Percentiles rank a stretch among this genome's conserved stretches.
Evolutionary conservation across 2,888 invertebrate species (phyloP).

Genomic region (Diarsia rubi): DNA sequence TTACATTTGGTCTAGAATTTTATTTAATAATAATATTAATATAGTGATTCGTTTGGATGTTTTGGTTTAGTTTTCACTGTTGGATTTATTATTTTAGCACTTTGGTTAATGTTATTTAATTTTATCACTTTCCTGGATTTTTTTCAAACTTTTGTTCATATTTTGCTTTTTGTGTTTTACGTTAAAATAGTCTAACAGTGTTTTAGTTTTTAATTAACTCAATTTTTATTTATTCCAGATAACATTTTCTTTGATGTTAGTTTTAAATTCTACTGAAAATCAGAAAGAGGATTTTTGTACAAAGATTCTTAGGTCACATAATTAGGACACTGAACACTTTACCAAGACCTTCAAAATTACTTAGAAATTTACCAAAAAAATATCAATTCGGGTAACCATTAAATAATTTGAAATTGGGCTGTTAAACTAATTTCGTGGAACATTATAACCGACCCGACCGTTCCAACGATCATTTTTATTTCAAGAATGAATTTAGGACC

Average conservation of each 20-base stretch:
- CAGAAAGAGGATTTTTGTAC: background rate
- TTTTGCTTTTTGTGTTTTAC: background rate
- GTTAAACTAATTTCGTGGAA: conserved; percentile 36
- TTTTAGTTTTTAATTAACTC: background rate
- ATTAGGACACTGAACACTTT: background rate
- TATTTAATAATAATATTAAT: no score
- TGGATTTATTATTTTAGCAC: background rate
- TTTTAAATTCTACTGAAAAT: conserved; percentile 1
- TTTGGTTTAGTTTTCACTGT: background rate
- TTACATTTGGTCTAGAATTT: conserved; percentile 4
- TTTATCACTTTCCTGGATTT: background rate
- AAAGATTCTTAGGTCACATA: background rate
- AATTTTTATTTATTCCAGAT: background rate
- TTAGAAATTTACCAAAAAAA: conserved; percentile 27
- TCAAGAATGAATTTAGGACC: conserved; percentile 34
- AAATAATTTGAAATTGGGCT: conserved; percentile 36
- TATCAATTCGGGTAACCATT: conserved; percentile 3
- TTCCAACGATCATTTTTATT: conserved; percentile 42
- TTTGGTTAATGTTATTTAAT: background rate
- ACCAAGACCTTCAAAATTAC: background rate
- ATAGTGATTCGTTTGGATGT: background rate
- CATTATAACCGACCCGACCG: conserved; percentile 26
- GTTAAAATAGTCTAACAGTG: background rate
- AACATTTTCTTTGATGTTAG: background rate
- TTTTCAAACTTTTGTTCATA: background rate